Evolutionary conservation across 2,888 invertebrate genomes (phyloP), one percentile per base, ranked within the genome.

Genomic region (Calephelis perditalis): DNA sequence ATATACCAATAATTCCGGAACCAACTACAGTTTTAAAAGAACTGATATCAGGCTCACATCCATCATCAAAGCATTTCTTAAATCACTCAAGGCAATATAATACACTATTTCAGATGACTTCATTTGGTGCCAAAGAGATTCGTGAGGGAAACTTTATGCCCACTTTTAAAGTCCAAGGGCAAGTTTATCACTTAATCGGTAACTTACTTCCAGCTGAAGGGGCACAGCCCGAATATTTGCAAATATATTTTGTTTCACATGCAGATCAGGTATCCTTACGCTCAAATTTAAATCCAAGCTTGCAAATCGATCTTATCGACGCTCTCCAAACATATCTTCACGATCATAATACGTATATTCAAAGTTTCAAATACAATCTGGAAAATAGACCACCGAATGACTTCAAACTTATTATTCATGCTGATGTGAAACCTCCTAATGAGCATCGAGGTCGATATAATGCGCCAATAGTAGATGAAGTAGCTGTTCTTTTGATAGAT

Each of bases 401-500:
- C 7, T 49, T 49, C 26, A 49, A 49, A 49, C 26, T 71, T 5
- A 71, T 75, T 0, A 76, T 75, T 1, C 66, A 71, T 58, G 63
- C 73, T 37, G 74, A 77, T 45, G 68, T 70, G 44, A 67, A 62
- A 7, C 73, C 75, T 62, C 46, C 65, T 40, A 73, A 71, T 7
- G 68, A 74, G 70, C 75, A 76, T 67, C 70, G 66, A 60, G 62
- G 74, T 56, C 69, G 72, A 0, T 73, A 66, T 59, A 72, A 75
- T 67, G 71, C 69, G 36, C 69, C 73, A 0, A 55, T 66, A 15
- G 67, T 63, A 7, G 70, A 73, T 59, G 71, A 76, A 67, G 66
- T 75, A 6, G 73, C 74, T 7, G 72, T 70, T 57, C 35, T 76
- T 57, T 68, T 75, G 0, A 36, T 40, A 61, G 70, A 72, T 26